phyloP scores from a whole-genome alignment of 2,888 invertebrate genomes.

The Caenorhabditis sp. region DNA sequence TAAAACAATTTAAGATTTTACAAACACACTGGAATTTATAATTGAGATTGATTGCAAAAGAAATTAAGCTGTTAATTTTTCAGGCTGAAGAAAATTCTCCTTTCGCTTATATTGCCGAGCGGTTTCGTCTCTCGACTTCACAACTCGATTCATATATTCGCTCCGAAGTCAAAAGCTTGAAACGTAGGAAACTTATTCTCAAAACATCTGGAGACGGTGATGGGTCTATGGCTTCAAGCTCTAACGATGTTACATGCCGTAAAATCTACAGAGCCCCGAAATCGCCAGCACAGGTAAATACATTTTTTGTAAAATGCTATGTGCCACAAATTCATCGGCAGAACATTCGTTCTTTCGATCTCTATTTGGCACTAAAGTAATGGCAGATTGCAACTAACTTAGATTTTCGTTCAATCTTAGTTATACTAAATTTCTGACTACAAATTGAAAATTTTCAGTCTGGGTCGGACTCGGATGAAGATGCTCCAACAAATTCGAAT shows the following conservation, averaged over 20 bases:
- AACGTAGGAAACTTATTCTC: constrained; percentile 53
- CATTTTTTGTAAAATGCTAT: neutral
- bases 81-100: constrained; percentile 5
- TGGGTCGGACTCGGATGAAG: neutral
- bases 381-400: constrained; percentile 21
- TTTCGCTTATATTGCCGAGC: neutral
- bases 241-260: neutral
- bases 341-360: constrained; percentile 10
- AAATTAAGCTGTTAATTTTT: neutral
- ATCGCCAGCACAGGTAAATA: neutral
- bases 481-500: neutral
- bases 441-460: constrained; percentile 5
- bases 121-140: neutral
- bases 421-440: constrained; percentile 27
- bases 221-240: neutral
- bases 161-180: constrained; percentile 61
- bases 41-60: too few species aligned
- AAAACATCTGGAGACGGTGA: neutral
- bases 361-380: constrained; percentile 23
- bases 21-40: too few species aligned
- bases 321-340: constrained; percentile 25
- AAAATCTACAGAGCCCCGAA: neutral
- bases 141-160: constrained; percentile 67
- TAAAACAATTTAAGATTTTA: too few species aligned
- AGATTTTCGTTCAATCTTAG: neutral